phyloP scores from a whole-genome alignment of 2,113 vertebrate species.

The Entelurus aequoreus region DNA sequence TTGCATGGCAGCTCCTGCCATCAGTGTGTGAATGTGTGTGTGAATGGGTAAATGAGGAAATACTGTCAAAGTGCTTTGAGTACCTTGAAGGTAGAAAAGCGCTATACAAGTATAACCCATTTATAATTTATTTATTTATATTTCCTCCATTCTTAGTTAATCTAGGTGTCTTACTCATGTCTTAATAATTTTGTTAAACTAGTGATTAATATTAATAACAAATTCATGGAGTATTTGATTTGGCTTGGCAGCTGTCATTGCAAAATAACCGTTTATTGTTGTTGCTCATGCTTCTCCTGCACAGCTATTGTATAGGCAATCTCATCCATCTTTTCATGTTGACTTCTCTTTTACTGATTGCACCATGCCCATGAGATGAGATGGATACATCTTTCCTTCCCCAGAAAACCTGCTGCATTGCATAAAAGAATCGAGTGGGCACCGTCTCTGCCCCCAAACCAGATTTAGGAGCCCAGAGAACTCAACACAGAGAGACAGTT shows the following conservation, averaged over 20 bases:
- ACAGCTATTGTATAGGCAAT: constrained; percentile 18
- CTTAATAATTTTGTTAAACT: not conserved
- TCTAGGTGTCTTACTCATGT: not conserved
- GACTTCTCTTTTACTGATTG: constrained; percentile 63
- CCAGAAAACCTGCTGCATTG: constrained; percentile 69
- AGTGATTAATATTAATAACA: too few species aligned
- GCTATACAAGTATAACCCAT: too few species aligned
- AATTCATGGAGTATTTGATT: not conserved
- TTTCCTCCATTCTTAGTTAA: not conserved
- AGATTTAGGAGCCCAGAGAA: constrained; percentile 72
- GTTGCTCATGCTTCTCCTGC: constrained; percentile 14
- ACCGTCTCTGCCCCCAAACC: constrained; percentile 73
- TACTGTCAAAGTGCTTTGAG: too few species aligned
- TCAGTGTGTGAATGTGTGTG: too few species aligned
- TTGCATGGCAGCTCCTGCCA: too few species aligned
- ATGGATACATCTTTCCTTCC: constrained; percentile 59
- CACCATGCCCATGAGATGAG: constrained; percentile 55
- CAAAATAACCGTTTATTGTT: not conserved
- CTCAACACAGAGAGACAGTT: constrained; percentile 71
- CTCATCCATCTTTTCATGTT: constrained; percentile 41
- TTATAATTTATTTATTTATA: too few species aligned
- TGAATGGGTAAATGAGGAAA: too few species aligned
- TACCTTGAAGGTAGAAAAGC: too few species aligned
- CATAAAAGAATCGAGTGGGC: constrained; percentile 73
- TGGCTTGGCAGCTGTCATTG: not conserved